Evolutionary conservation across 1,140 invertebrate genomes (phyloP).

Genomic region (Drosophila santomea): DNA sequence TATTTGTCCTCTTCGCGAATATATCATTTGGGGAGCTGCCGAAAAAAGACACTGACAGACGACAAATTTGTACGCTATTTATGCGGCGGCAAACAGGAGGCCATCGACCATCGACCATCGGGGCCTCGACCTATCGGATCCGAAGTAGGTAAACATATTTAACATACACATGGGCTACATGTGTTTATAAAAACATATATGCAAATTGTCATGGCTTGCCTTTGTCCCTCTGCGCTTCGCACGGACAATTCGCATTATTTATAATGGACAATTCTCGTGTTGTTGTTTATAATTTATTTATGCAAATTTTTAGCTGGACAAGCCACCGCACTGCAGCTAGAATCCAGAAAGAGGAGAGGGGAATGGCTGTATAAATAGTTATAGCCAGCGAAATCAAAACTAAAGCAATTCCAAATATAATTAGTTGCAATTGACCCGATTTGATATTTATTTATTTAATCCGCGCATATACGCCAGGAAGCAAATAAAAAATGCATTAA

Average conservation of each 20-base stretch:
- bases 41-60: slow-evolving; percentile 61
- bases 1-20: slow-evolving; percentile 47
- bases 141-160: slow-evolving; percentile 63
- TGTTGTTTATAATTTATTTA: slow-evolving; percentile 82
- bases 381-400: slow-evolving; percentile 61
- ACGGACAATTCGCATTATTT: slow-evolving; percentile 51
- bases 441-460: slow-evolving; percentile 68
- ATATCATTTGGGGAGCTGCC: slow-evolving; percentile 60
- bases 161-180: slow-evolving; percentile 32
- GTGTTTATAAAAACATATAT: slow-evolving; percentile 45
- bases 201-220: slow-evolving; percentile 48
- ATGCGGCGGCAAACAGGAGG: slow-evolving; percentile 45
- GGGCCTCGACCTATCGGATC: slow-evolving; percentile 23
- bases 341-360: background rate
- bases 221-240: slow-evolving; percentile 29
- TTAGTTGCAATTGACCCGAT: slow-evolving; percentile 75
- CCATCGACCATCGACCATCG: background rate
- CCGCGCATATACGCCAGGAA: slow-evolving; percentile 14
- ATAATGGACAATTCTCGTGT: slow-evolving; percentile 67
- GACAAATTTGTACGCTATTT: slow-evolving; percentile 67
- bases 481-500: slow-evolving; percentile 28
- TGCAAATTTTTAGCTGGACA: slow-evolving; percentile 56
- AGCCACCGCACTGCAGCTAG: slow-evolving; percentile 30
- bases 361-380: slow-evolving; percentile 49
- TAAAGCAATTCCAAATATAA: slow-evolving; percentile 65